Conservation (phyloP, 2,888 invertebrate genomes). For the Anthophora plumipes region DNA sequence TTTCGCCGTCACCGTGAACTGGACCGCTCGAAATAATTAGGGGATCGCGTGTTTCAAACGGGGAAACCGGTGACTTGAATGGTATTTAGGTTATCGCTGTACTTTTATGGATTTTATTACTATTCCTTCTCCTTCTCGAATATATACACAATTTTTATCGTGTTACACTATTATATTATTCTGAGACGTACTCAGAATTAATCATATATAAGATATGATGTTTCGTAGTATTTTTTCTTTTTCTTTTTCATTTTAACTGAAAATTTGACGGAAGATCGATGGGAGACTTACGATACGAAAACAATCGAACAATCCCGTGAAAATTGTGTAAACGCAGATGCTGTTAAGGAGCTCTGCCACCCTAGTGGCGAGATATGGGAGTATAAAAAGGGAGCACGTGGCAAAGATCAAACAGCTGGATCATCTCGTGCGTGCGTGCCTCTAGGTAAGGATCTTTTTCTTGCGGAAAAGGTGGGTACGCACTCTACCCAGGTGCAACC, state of each 20-base stretch:
- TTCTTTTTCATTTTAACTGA: conserved; percentile 9
- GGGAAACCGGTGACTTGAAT: neutral
- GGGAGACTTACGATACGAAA: conserved; percentile 14
- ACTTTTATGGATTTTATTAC: neutral
- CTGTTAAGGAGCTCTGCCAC: conserved; percentile 62
- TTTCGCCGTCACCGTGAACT: conserved; percentile 7
- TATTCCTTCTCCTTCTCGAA: neutral
- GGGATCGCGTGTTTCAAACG: neutral
- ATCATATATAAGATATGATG: no score
- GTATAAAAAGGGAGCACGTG: conserved; percentile 78
- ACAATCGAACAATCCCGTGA: conserved; percentile 59
- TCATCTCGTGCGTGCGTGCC: conserved; percentile 81
- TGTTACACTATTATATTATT: no score
- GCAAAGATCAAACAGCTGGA: conserved; percentile 84
- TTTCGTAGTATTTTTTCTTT: neutral
- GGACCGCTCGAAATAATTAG: neutral
- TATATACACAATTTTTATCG: no score
- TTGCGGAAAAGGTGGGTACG: conserved; percentile 74
- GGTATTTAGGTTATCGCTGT: neutral
- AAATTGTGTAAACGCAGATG: conserved; percentile 77
- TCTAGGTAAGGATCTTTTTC: conserved; percentile 80
- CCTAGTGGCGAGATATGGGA: conserved; percentile 49
- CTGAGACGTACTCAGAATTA: no score
- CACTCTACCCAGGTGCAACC: conserved; percentile 71
- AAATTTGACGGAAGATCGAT: conserved; percentile 24